Percentiles rank a stretch among this genome's conserved stretches.
Evolutionary conservation across 1,140 invertebrate genomes (phyloP).

Genomic region (Diprion similis): DNA sequence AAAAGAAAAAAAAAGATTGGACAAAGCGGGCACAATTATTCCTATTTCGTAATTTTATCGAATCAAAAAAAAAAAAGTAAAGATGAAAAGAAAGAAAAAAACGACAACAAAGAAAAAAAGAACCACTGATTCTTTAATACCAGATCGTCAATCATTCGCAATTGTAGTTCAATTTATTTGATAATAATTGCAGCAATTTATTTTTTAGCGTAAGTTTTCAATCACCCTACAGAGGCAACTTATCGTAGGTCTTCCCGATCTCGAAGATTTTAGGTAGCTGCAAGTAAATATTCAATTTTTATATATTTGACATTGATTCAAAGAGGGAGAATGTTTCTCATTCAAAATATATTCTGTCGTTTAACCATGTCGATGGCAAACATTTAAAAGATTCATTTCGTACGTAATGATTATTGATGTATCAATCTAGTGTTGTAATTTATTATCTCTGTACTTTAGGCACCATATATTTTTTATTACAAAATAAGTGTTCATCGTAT

Average conservation of each 20-base stretch:
- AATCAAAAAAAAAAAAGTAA: constrained; percentile 42
- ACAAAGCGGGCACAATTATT: constrained; percentile 60
- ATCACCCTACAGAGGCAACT: neutral
- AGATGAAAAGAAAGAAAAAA: constrained; percentile 26
- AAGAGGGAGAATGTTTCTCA: too few relatives aligned
- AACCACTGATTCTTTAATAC: constrained; percentile 27
- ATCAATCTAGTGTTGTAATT: too few relatives aligned
- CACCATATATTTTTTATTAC: too few relatives aligned
- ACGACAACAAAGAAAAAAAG: constrained; percentile 33
- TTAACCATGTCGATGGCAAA: too few relatives aligned
- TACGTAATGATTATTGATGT: too few relatives aligned
- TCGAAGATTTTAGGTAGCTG: neutral
- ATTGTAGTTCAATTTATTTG: constrained; percentile 47
- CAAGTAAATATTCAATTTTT: too few relatives aligned
- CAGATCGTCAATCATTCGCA: constrained; percentile 37
- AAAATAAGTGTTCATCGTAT: too few relatives aligned
- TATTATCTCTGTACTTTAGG: too few relatives aligned
- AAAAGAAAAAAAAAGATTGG: constrained; percentile 61
- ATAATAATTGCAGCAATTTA: neutral
- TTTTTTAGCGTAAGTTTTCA: neutral
- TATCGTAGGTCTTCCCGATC: neutral
- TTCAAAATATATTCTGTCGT: too few relatives aligned
- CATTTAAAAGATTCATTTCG: too few relatives aligned
- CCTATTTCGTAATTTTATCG: constrained; percentile 55
- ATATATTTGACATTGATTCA: too few relatives aligned